Evolutionary conservation across 2,888 invertebrate genomes (phyloP), one percentile per base, ranked within the genome.

Genomic region (Apoderus coryli): DNA sequence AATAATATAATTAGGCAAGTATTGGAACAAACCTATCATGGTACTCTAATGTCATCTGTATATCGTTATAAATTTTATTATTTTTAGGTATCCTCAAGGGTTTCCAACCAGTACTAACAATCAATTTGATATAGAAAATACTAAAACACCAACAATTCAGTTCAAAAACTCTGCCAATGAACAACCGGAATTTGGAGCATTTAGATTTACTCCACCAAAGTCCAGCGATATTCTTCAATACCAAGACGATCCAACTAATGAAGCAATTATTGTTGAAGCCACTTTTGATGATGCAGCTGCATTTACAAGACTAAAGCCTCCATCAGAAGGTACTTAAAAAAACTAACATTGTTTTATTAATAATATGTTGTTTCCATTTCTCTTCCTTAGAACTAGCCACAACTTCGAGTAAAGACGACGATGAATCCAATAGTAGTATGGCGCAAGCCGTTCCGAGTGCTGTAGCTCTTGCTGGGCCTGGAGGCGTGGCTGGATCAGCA

Each of bases 371-470:
- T n/a, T n/a, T n/a, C n/a, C n/a, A n/a, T n/a, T n/a, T n/a, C n/a
- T n/a, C n/a, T n/a, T n/a, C n/a, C n/a, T n/a, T n/a, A n/a, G n/a
- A n/a, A n/a, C n/a, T n/a, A n/a, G n/a, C n/a, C n/a, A n/a, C n/a
- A n/a, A 19, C 19, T n/a, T 19, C 19, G 7, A 7, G 7, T 6
- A 6, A 7, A 19, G 6, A 6, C 4, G 14, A 43, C 10, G 43
- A 44, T 22, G 30, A 38, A 10, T 40, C 46, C 10, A 56, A 57
- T 35, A 57, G 59, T 3, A 56, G 58, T 16, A 52, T 59, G 29
- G 61, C 65, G 2, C 61, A 61, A 47, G 63, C 63, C 11, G 56
- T 59, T 34, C 65, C 65, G 5, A 54, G 56, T 22, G 65, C 62
- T 3, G 54, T 63, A 29, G 63, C 64, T 2, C 44, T 65, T 26